Evolutionary conservation across 1,140 invertebrate genomes (phyloP).

Genomic region (Hesperophylax magnus): DNA sequence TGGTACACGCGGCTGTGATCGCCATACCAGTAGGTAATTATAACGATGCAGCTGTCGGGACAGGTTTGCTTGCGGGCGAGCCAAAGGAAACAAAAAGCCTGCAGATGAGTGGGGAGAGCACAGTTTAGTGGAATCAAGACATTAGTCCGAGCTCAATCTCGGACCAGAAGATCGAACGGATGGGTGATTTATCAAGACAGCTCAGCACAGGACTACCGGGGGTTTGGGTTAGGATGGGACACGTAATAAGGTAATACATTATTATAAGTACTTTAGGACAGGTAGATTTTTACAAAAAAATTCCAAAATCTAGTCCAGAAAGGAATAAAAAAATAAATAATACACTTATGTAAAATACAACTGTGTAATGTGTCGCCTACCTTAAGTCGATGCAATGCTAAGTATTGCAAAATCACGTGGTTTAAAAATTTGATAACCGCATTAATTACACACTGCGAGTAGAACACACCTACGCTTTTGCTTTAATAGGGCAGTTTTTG

Average conservation of each 20-base stretch:
- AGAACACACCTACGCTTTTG: no score
- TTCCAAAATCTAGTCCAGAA: no score
- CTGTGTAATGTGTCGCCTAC: no score
- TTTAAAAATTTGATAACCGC: no score
- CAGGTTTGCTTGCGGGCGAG: conserved; percentile 52
- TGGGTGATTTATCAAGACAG: not conserved
- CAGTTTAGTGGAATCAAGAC: conserved; percentile 34
- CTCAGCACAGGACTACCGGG: not conserved
- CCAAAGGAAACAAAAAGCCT: conserved; percentile 38
- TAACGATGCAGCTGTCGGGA: conserved; percentile 56
- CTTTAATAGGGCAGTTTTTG: no score
- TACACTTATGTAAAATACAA: no score
- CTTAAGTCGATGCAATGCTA: no score
- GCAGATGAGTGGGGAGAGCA: conserved; percentile 27
- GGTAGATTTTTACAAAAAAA: no score
- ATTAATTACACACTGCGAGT: no score
- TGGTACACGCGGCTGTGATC: conserved; percentile 1
- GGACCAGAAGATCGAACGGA: not conserved
- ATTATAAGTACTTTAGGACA: not conserved
- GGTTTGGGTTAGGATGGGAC: not conserved
- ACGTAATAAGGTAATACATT: not conserved
- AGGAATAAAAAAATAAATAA: no score
- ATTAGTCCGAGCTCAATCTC: conserved; percentile 30
- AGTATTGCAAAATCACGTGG: no score
- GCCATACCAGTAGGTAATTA: conserved; percentile 49